Evolutionary conservation across 2,888 invertebrate genomes (phyloP).

Genomic region (Cryptocheilus praepositus): DNA sequence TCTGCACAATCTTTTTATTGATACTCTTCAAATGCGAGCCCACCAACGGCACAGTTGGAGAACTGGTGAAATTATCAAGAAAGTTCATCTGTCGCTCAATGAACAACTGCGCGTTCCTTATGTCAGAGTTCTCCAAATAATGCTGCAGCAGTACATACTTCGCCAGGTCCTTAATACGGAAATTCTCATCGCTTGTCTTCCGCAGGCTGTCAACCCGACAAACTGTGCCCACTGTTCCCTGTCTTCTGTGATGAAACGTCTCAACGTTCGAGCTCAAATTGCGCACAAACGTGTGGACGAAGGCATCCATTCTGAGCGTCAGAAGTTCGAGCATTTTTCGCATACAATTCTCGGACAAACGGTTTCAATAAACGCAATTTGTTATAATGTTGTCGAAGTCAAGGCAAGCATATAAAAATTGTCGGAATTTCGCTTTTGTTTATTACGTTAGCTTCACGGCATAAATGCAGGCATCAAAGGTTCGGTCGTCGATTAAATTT

Average conservation of each 20-base stretch:
- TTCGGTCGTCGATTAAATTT: too few relatives aligned
- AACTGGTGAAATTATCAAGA: slow-evolving; percentile 29
- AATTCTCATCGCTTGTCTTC: too few relatives aligned
- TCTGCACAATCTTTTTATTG: slow-evolving; percentile 41
- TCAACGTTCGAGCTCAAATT: slow-evolving; percentile 36
- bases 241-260: too few relatives aligned
- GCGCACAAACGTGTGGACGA: slow-evolving; percentile 39
- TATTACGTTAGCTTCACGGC: too few relatives aligned
- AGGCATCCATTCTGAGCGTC: slow-evolving; percentile 36
- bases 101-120: slow-evolving; percentile 24
- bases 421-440: too few relatives aligned
- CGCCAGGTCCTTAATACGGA: slow-evolving; percentile 20
- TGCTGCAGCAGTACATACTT: slow-evolving; percentile 10
- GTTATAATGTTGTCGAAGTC: too few relatives aligned
- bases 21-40: slow-evolving; percentile 40
- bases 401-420: too few relatives aligned
- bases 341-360: too few relatives aligned
- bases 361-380: too few relatives aligned
- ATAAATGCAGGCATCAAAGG: too few relatives aligned
- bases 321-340: slow-evolving; percentile 35
- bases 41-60: slow-evolving; percentile 18
- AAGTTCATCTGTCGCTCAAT: slow-evolving; percentile 37
- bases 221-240: too few relatives aligned
- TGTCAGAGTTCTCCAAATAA: slow-evolving; percentile 28
- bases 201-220: too few relatives aligned